phyloP scores from a whole-genome alignment of 2,888 invertebrate species.

The Pegoplata infirma region DNA sequence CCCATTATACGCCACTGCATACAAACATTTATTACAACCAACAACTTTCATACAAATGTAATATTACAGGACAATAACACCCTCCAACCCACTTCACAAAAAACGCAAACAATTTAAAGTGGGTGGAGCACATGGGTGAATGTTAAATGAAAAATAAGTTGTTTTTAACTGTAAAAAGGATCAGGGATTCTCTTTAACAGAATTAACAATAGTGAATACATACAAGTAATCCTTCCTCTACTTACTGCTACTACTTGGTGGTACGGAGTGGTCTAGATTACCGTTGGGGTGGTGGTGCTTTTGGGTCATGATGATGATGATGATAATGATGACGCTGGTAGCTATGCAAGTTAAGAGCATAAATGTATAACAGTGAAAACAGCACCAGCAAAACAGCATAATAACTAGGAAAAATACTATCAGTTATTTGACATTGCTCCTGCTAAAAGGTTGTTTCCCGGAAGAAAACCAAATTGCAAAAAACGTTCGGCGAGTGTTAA shows the following conservation, averaged over 20 bases:
- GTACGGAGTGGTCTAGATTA: not conserved
- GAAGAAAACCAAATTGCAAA: constrained; percentile 37
- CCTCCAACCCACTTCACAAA: no score
- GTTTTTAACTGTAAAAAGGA: not conserved
- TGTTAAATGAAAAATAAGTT: not conserved
- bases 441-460: constrained; percentile 73
- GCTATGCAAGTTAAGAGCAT: constrained; percentile 37
- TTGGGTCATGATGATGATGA: not conserved
- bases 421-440: constrained; percentile 77
- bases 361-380: constrained; percentile 17
- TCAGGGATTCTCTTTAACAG: not conserved
- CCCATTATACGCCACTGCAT: no score
- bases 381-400: constrained; percentile 62
- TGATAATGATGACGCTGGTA: not conserved
- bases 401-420: constrained; percentile 61
- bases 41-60: no score
- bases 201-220: not conserved
- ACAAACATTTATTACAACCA: no score
- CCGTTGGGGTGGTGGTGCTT: not conserved
- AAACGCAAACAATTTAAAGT: no score
- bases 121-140: not conserved
- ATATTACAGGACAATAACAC: not conserved
- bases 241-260: not conserved
- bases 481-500: constrained; percentile 27
- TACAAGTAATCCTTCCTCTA: no score